Evolutionary conservation across 2,888 invertebrate genomes (phyloP), one percentile per base, ranked within the genome.

Genomic region (Diaprepes abbreviatus): DNA sequence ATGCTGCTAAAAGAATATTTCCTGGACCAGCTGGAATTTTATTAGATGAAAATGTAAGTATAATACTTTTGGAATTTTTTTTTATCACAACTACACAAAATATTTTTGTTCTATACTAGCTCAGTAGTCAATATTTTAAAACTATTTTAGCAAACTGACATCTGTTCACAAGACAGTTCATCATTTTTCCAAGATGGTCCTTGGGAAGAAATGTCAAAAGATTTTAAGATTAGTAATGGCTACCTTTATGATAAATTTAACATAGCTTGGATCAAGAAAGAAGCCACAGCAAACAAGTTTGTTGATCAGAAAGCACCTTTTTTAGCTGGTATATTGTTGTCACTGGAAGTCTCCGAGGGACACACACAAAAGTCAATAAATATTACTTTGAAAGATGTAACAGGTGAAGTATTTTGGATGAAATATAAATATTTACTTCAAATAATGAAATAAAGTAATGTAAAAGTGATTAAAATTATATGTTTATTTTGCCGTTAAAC

Each of bases 221-320:
- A 82, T 71, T 74, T 74, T 62, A 52, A 52, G 36, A 17, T 66
- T 3, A 10, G 28, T 12, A 57, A 69, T 40, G 45, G 31, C 7
- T 62, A 67, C 57, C 57, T 76, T 7, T 72, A 66, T 52, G 78
- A 79, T 19, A 77, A 76, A 69, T 82, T 80, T 64, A 80, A 78
- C 60, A 81, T 83, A 50, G 74, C 75, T 4, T 82, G 82, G 82
- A 79, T 81, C 38, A 80, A 81, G 73, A 72, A 71, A 19, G 75
- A 76, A 36, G 78, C 78, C 0, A 66, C 63, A 19, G 60, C 59
- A 10, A 78, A 78, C 48, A 74, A 77, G 63, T 70, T 80, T 24
- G 65, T 62, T 3, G 78, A 79, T 55, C 77, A 78, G 43, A 81
- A 80, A 71, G 79, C 78, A 1, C 82, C 83, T 4, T 82, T 82